Evolutionary conservation across 1,140 invertebrate genomes (phyloP).

Genomic region (Anoplolepis gracilipes): DNA sequence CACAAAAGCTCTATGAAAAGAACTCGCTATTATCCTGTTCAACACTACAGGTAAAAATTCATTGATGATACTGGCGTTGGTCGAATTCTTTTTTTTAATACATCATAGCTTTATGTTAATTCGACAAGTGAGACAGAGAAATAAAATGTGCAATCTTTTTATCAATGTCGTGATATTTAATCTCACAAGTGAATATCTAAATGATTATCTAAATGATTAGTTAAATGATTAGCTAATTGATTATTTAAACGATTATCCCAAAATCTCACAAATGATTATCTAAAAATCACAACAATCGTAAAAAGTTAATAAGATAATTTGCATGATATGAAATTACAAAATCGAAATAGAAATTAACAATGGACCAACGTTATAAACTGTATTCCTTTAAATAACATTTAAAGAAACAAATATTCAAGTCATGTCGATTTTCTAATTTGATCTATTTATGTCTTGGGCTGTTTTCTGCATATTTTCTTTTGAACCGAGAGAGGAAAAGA

Average conservation of each 20-base stretch:
- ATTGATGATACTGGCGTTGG: neutral
- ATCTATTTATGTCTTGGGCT: neutral
- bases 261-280: neutral
- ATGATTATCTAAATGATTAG: too few relatives aligned
- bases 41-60: slow-evolving; percentile 15
- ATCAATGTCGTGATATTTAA: neutral
- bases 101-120: neutral
- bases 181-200: neutral
- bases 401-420: too few relatives aligned
- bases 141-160: neutral
- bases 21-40: neutral
- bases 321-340: neutral
- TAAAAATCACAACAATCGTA: neutral
- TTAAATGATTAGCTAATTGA: too few relatives aligned
- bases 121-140: neutral
- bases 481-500: slow-evolving; percentile 41
- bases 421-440: neutral
- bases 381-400: too few relatives aligned
- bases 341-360: too few relatives aligned
- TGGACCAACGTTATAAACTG: too few relatives aligned
- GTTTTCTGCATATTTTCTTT: slow-evolving; percentile 5
- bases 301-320: neutral
- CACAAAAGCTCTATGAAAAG: neutral
- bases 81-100: neutral
- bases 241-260: too few relatives aligned